Percentiles rank a stretch among this genome's conserved stretches.
Evolutionary conservation across 2,113 vertebrate species (phyloP).

Genomic region (Tragelaphus scriptus): DNA sequence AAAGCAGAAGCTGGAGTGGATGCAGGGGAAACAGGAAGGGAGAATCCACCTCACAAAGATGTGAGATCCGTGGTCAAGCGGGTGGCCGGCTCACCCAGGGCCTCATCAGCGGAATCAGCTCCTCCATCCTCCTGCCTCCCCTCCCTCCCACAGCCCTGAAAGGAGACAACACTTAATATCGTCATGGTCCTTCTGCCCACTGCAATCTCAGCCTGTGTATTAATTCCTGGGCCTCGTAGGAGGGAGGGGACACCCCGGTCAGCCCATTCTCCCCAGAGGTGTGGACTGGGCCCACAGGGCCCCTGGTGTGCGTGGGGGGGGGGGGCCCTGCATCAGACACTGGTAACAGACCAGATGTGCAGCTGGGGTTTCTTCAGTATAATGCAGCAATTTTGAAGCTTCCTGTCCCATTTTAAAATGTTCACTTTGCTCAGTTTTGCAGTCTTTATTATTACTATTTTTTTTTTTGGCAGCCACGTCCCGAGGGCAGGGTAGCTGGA

Average conservation of each 20-base stretch:
- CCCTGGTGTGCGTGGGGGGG: rapidly evolving
- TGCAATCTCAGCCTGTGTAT: neutral
- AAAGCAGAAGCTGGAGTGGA: neutral
- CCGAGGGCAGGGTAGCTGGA: neutral
- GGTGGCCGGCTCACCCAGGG: rapidly evolving
- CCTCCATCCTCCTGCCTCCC: rapidly evolving
- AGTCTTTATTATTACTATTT: too few relatives aligned
- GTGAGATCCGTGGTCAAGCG: too few relatives aligned
- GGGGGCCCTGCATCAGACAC: neutral
- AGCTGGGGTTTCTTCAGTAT: rapidly evolving
- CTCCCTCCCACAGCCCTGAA: too few relatives aligned
- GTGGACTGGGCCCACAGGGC: neutral
- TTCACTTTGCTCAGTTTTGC: neutral
- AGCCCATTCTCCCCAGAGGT: neutral
- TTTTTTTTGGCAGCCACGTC: neutral
- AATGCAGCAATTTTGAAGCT: neutral
- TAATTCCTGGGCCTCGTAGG: too few relatives aligned
- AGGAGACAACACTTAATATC: neutral
- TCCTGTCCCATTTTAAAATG: too few relatives aligned
- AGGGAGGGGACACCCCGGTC: neutral
- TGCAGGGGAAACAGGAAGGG: rapidly evolving
- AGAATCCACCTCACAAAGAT: rapidly evolving
- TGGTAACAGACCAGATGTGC: rapidly evolving
- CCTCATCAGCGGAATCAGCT: rapidly evolving
- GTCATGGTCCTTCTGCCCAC: rapidly evolving